Evolutionary conservation across 2,113 vertebrate genomes (phyloP), one percentile per base, ranked within the genome.

Genomic region (Pseudorhombus dupliciocellatus): DNA sequence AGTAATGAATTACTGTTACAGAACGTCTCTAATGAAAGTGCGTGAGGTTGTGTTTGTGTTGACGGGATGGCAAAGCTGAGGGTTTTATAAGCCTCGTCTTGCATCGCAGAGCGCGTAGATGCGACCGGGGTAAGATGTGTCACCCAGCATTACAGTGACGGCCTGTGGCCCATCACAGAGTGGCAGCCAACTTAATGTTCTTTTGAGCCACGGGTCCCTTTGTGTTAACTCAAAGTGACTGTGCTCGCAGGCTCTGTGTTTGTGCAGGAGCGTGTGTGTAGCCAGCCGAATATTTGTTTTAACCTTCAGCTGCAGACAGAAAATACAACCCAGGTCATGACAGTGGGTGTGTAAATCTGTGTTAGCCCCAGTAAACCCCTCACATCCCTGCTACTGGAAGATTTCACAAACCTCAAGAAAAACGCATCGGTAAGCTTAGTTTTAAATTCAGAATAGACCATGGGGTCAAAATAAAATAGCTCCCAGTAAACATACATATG

Each of bases 61-160:
- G 73, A 54, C 60, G 64, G 73, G 67, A 34, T n/a, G 20, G 34
- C 34, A 37, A 34, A 12, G 70, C 66, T 58, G 66, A 61, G 50
- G 59, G 63, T 64, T 63, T 62, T 62, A 16, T 61, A 44, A 64
- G 53, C 58, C 55, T 77, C 2, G 24, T 48, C 65, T 63, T 46
- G 64, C 66, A 48, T 52, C 56, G 30, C 15, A 5, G 42, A 16
- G 42, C 18, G 16, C 18, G 42, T 46, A 7, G 16, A 18, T 46
- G 42, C 14, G 71, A 64, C 61, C 14, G 2, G 55, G 10, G 26
- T 66, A 81, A 42, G 77, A 85, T 21, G 62, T 84, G 83, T 85
- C 88, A 68, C 63, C 63, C 66, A n/a, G 42, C 64, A 84, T 90
- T 86, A 90, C 59, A 20, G 79, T 75, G 77, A 90, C 5, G 71